These are phyloP conservation scores for Archaeoteleia sp. DNA, from an alignment of 2,888 invertebrate species.

Conservation along the genomic window DNA sequence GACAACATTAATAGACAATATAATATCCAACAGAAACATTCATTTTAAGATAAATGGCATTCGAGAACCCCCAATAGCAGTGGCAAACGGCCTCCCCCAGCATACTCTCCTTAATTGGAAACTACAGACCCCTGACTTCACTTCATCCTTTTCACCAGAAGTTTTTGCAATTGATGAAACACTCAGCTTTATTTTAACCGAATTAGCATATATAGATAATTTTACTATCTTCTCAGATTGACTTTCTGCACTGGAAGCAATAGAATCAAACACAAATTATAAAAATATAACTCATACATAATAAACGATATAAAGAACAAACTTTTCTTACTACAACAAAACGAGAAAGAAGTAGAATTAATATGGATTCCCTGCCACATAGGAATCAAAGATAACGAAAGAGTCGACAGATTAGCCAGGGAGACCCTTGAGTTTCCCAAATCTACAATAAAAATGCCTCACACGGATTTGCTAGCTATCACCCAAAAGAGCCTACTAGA, in stretches of 20 bases:
- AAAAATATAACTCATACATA: no score
- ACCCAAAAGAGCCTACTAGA: no score
- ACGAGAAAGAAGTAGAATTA: not conserved
- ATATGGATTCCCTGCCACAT: not conserved
- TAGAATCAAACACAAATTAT: not conserved
- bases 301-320: no score
- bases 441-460: no score
- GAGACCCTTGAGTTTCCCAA: no score
- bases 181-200: not conserved
- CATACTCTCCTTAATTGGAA: conserved; percentile 2
- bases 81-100: conserved; percentile 15
- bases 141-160: not conserved
- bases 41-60: conserved; percentile 19
- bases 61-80: not conserved
- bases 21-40: not conserved
- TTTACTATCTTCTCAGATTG: not conserved
- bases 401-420: not conserved
- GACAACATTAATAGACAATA: not conserved
- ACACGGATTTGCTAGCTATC: no score
- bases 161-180: not conserved
- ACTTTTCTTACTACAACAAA: not conserved
- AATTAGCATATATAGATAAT: not conserved
- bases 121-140: not conserved
- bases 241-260: not conserved
- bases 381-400: not conserved